Percentiles rank a stretch among this genome's conserved stretches.
Evolutionary conservation across 2,888 invertebrate genomes (phyloP).

Genomic region (Oscheius sp.): DNA sequence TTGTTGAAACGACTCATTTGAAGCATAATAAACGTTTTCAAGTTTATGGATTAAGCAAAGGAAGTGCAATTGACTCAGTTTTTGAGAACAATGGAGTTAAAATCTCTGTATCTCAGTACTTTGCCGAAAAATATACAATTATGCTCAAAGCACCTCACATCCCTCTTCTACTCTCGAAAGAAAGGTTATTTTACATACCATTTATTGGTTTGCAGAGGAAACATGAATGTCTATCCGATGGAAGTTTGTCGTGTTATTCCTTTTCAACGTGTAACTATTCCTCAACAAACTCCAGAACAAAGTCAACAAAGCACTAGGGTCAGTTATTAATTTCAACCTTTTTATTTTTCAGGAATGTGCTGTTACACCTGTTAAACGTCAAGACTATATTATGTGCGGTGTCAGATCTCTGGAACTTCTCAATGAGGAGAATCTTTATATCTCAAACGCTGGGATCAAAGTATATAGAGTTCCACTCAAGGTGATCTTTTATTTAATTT

Average conservation of each 20-base stretch:
- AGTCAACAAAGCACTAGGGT: conserved; percentile 42
- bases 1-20: conserved; percentile 14
- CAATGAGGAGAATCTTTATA: conserved; percentile 29
- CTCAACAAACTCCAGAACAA: conserved; percentile 45
- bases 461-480: conserved; percentile 33
- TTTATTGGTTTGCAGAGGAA: conserved; percentile 37
- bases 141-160: conserved; percentile 27
- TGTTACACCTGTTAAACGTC: conserved; percentile 39
- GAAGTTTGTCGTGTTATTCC: conserved; percentile 44
- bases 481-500: background rate
- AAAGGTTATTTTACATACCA: conserved; percentile 33
- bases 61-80: background rate
- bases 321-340: background rate
- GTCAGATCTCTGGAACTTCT: conserved; percentile 37
- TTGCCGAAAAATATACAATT: conserved; percentile 33
- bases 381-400: conserved; percentile 35
- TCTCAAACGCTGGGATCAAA: conserved; percentile 32
- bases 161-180: background rate
- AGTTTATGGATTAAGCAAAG: background rate
- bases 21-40: conserved; percentile 13
- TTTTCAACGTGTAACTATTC: conserved; percentile 52
- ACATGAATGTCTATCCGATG: conserved; percentile 46
- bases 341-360: conserved; percentile 36
- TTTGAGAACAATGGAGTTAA: conserved; percentile 6
- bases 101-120: conserved; percentile 39